Conservation (phyloP, 2,113 vertebrate genomes). For the Periophthalmodon schlosseri region DNA sequence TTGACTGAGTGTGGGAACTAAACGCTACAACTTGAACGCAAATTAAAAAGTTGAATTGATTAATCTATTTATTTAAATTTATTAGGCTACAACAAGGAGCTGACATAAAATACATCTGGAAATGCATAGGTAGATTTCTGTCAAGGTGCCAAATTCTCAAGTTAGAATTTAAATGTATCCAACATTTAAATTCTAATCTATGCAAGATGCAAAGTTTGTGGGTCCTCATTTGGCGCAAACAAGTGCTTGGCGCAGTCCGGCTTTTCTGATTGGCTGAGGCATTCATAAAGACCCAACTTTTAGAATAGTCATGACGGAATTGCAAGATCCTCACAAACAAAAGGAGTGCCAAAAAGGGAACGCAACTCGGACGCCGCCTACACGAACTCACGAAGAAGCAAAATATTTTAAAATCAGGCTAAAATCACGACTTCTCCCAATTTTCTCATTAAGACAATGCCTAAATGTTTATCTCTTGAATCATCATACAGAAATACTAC, state of each 20-base stretch:
- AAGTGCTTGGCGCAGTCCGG: background rate
- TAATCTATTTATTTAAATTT: background rate
- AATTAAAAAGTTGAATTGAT: background rate
- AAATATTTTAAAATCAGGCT: too few relatives aligned
- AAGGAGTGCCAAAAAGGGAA: background rate
- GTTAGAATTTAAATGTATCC: too few relatives aligned
- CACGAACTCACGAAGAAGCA: background rate
- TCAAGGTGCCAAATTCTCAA: too few relatives aligned
- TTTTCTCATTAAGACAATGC: background rate
- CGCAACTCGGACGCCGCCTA: background rate
- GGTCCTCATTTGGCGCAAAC: background rate
- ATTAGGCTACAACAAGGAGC: too few relatives aligned
- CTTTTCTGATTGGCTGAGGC: background rate
- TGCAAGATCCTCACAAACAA: too few relatives aligned
- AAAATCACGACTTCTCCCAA: background rate
- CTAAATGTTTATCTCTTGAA: too few relatives aligned
- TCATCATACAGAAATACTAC: too few relatives aligned
- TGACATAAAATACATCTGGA: too few relatives aligned
- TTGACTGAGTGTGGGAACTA: background rate
- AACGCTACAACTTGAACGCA: background rate
- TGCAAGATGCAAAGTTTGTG: background rate
- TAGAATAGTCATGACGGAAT: background rate
- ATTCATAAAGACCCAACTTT: background rate
- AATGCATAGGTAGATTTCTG: too few relatives aligned
- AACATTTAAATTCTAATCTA: too few relatives aligned